Conservation (phyloP, 30 jellyfish, hydroid and myxozoan genomes). For the Turritopsis dohrnii region DNA sequence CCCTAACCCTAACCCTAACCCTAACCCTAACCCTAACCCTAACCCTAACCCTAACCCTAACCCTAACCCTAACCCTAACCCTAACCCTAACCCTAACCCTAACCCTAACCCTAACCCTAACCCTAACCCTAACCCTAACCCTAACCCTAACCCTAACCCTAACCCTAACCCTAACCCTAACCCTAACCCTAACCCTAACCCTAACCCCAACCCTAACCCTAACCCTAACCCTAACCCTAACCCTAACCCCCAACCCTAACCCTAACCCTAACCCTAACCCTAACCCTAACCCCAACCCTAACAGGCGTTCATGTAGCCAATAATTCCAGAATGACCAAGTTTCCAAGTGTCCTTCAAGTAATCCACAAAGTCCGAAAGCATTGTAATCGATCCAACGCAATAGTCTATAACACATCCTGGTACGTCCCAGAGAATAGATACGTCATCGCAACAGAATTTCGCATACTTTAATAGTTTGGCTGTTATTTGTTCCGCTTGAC, state of each 20-base stretch:
- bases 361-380: too few relatives aligned
- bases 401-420: too few relatives aligned
- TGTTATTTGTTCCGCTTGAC: too few relatives aligned
- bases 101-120: conserved; percentile 31
- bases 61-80: conserved; percentile 8
- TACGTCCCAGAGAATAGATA: too few relatives aligned
- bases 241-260: conserved; percentile 41
- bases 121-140: conserved; percentile 38
- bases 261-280: conserved; percentile 25
- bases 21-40: not conserved
- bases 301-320: conserved; percentile 22
- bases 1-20: conserved; percentile 2
- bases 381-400: too few relatives aligned
- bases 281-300: too few relatives aligned
- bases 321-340: too few relatives aligned
- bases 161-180: conserved; percentile 50
- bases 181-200: conserved; percentile 42
- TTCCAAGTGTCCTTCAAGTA: too few relatives aligned
- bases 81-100: not conserved
- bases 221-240: conserved; percentile 39
- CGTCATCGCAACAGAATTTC: too few relatives aligned
- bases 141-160: conserved; percentile 40
- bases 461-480: too few relatives aligned
- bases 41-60: conserved; percentile 1
- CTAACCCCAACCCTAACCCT: conserved; percentile 29